Percentiles rank a stretch among this genome's conserved stretches.
Conservation (phyloP, 2,113 vertebrate genomes). For the Falco punctatus region DNA sequence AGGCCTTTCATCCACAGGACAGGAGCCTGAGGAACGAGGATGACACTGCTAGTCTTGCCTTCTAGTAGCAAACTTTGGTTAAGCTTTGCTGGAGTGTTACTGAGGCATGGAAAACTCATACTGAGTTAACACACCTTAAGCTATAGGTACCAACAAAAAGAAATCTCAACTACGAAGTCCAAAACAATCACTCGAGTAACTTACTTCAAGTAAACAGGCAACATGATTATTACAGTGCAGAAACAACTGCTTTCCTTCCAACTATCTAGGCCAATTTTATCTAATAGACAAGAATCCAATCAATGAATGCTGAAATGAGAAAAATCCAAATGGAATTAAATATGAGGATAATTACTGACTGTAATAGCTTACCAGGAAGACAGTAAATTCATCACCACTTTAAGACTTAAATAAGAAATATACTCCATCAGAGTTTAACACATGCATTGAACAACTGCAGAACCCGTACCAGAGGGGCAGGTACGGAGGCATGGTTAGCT, state of each 20-base stretch:
- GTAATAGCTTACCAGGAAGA: neutral
- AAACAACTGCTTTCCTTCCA: neutral
- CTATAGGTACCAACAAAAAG: neutral
- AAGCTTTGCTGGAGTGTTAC: neutral
- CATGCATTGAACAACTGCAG: neutral
- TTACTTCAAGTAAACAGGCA: neutral
- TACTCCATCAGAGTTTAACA: neutral
- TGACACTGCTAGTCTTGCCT: neutral
- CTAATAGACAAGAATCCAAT: neutral
- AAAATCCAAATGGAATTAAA: constrained; percentile 19
- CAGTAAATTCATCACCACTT: neutral
- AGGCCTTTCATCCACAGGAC: neutral
- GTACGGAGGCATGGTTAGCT: neutral
- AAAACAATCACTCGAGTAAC: neutral
- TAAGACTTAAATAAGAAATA: neutral
- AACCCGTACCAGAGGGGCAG: neutral
- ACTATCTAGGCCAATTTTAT: neutral
- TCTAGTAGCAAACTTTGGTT: neutral
- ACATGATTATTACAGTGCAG: neutral
- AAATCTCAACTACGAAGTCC: neutral
- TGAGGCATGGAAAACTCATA: neutral
- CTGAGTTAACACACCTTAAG: neutral
- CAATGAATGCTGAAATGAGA: neutral
- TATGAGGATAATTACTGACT: neutral
- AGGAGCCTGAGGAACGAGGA: neutral